A percentile compares a stretch with the other conserved stretches of the same genome.
Conservation (phyloP, 2,888 invertebrate species). For the Nesidiocoris tenuis region DNA sequence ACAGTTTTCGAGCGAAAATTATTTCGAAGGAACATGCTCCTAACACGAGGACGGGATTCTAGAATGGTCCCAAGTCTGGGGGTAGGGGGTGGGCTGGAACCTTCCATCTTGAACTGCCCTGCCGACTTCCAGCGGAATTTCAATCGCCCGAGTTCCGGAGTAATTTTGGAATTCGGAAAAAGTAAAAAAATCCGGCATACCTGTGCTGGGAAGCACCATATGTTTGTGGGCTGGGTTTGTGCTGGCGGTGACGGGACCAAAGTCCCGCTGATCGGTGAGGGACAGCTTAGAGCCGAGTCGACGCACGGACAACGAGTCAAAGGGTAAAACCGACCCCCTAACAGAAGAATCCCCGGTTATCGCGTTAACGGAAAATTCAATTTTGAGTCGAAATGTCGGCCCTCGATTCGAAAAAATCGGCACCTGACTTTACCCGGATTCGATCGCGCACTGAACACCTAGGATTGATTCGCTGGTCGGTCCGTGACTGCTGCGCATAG, state of each 20-base stretch:
- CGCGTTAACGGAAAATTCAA: neutral
- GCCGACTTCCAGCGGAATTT: neutral
- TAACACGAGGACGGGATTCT: too few species aligned
- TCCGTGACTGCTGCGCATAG: conserved; percentile 16
- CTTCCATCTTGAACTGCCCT: neutral
- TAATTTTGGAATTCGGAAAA: too few species aligned
- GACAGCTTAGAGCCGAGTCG: conserved; percentile 40
- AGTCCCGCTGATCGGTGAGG: conserved; percentile 40
- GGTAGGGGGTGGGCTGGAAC: neutral
- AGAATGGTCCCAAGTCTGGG: neutral
- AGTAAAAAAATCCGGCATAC: too few species aligned
- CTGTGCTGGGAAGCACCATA: conserved; percentile 53
- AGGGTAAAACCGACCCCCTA: conserved; percentile 24
- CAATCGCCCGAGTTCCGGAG: neutral
- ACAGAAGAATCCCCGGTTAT: neutral
- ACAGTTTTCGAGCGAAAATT: too few species aligned
- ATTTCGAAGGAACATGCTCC: too few species aligned
- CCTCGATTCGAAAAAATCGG: neutral
- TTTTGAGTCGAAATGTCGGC: neutral
- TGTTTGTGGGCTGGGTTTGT: conserved; percentile 49
- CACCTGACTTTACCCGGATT: neutral
- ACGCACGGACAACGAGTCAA: conserved; percentile 20
- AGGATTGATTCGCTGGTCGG: conserved; percentile 13
- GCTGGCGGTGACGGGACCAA: conserved; percentile 35
- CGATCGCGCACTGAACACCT: neutral